Conservation (phyloP, 2,113 vertebrate species). For the Mus pahari region DNA sequence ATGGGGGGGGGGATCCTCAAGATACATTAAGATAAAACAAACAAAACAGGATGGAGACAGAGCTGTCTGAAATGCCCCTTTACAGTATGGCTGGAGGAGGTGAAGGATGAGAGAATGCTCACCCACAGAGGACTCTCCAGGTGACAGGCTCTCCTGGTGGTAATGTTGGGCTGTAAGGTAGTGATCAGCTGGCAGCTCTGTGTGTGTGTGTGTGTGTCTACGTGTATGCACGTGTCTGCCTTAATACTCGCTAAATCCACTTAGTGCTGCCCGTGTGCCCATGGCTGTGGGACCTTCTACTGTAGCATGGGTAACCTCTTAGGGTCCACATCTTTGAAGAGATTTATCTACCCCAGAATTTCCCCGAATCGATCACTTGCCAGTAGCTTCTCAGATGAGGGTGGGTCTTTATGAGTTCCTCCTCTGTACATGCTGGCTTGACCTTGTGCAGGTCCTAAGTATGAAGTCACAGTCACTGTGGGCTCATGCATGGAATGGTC, state of each 20-base stretch:
- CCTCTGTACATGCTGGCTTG: neutral
- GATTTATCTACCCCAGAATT: neutral
- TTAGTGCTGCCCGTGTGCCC: neutral
- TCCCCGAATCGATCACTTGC: neutral
- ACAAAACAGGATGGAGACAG: neutral
- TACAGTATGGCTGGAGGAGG: neutral
- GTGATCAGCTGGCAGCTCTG: neutral
- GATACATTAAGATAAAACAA: neutral
- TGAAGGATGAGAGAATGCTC: neutral
- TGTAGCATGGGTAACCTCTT: neutral
- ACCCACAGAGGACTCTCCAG: neutral
- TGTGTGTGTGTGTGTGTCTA: neutral
- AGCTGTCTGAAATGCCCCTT: neutral
- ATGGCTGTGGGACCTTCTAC: neutral
- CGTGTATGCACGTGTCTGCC: neutral
- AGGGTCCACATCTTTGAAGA: neutral
- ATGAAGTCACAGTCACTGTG: neutral
- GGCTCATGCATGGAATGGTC: neutral
- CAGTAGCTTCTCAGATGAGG: neutral
- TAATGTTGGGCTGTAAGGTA: neutral
- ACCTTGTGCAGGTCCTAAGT: neutral
- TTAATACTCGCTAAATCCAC: neutral
- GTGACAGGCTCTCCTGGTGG: fast-evolving
- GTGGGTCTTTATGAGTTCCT: neutral
- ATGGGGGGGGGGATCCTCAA: conserved; percentile 1